These are phyloP conservation scores for Tricholaema leucomelas DNA, from an alignment of 2,113 vertebrate species.

Conservation along the genomic window DNA sequence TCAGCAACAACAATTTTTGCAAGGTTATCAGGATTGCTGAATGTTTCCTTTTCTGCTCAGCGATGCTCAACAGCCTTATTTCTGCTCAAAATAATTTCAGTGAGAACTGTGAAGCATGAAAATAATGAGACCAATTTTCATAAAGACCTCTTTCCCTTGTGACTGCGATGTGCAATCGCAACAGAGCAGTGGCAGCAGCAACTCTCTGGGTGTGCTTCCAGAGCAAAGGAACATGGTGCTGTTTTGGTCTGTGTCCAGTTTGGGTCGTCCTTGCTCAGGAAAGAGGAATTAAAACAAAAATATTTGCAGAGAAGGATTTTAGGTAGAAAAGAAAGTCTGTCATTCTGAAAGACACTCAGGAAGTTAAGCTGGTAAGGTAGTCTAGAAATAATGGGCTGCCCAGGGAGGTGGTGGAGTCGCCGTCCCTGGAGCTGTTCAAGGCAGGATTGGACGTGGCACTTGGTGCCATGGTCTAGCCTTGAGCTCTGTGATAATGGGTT, in stretches of 20 bases:
- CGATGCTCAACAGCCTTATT: neutral
- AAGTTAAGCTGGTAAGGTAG: neutral
- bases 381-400: neutral
- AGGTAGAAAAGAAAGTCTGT: neutral
- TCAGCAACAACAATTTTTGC: neutral
- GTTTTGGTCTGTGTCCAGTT: neutral
- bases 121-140: neutral
- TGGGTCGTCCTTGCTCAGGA: neutral
- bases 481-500: no score
- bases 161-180: neutral
- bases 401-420: no score
- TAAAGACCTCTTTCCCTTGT: neutral
- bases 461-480: no score
- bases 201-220: neutral
- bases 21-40: neutral
- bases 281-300: neutral
- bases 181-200: neutral
- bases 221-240: neutral
- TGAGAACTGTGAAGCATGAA: neutral
- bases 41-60: neutral
- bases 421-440: no score
- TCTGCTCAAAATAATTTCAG: slow-evolving; percentile 8
- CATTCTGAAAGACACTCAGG: neutral
- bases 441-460: no score
- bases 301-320: neutral